A percentile compares a stretch with the other conserved stretches of the same genome.
Conservation (phyloP, 1,140 invertebrate genomes). For the Solenopsis fugax region DNA sequence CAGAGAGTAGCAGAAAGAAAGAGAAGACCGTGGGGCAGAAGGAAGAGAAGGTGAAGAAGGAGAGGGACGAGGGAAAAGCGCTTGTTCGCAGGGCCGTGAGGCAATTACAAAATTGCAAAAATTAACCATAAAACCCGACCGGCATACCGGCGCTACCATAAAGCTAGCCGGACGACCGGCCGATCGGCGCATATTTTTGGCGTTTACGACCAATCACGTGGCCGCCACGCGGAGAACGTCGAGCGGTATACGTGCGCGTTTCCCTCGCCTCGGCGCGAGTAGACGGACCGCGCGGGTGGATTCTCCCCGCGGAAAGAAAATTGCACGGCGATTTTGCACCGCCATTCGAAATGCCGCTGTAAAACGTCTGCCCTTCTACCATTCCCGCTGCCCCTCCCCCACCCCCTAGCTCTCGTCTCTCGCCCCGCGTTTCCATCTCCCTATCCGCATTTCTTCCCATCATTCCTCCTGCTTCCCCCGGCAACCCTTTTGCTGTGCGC, state of each 20-base stretch:
- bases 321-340: slow-evolving; percentile 81
- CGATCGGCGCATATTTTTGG: slow-evolving; percentile 84
- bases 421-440: not conserved
- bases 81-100: slow-evolving; percentile 60
- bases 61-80: slow-evolving; percentile 8
- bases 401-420: not conserved
- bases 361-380: slow-evolving; percentile 62
- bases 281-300: slow-evolving; percentile 36
- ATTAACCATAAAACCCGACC: slow-evolving; percentile 82
- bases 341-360: slow-evolving; percentile 70
- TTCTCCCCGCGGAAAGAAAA: slow-evolving; percentile 81
- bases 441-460: slow-evolving; percentile 43
- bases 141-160: slow-evolving; percentile 76
- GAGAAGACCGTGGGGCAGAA: not conserved
- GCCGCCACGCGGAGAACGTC: slow-evolving; percentile 66
- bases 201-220: slow-evolving; percentile 85
- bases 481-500: slow-evolving; percentile 20
- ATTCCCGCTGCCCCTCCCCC: not conserved
- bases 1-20: too few relatives aligned
- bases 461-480: not conserved
- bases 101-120: slow-evolving; percentile 86
- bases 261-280: slow-evolving; percentile 28
- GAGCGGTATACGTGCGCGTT: slow-evolving; percentile 41
- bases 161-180: slow-evolving; percentile 78
- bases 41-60: not conserved